Evolutionary conservation across 2,797 vertebrate genomes (phyloP).

Genomic region (Pyrocephalus nanus): DNA sequence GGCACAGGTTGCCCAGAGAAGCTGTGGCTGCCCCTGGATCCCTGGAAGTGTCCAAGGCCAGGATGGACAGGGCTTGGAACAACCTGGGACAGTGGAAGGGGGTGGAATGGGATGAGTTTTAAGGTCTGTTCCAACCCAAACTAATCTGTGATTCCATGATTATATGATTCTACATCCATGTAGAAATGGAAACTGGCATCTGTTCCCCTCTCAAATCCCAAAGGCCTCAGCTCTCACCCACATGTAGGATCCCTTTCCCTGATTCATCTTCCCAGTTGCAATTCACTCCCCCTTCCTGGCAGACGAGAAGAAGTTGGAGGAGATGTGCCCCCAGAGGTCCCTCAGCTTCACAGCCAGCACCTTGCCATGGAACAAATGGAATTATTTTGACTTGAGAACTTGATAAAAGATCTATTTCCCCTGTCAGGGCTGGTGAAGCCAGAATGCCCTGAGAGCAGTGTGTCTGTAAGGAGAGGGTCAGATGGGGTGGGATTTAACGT

Average conservation of each 20-base stretch:
- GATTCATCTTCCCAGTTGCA: background rate
- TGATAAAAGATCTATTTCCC: background rate
- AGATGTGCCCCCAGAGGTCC: too few species aligned
- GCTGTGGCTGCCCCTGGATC: background rate
- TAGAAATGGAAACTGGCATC: background rate
- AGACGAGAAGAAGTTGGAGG: background rate
- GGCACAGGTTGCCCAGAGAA: background rate
- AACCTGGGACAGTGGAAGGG: fast-evolving
- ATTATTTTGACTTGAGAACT: background rate
- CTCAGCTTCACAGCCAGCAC: background rate
- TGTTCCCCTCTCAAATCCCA: background rate
- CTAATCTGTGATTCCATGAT: background rate
- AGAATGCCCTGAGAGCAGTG: background rate
- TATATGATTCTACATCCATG: background rate
- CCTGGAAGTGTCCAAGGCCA: background rate
- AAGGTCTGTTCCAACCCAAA: background rate
- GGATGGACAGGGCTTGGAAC: fast-evolving
- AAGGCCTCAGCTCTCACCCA: background rate
- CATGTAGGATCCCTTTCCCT: background rate
- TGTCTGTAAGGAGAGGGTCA: background rate
- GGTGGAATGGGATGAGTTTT: background rate
- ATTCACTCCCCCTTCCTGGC: background rate
- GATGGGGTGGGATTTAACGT: background rate
- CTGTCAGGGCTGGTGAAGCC: background rate
- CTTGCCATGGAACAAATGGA: background rate